Evolutionary conservation across 1,140 invertebrate species (phyloP), one percentile per base, ranked within the genome.

Genomic region (Apis laboriosa): DNA sequence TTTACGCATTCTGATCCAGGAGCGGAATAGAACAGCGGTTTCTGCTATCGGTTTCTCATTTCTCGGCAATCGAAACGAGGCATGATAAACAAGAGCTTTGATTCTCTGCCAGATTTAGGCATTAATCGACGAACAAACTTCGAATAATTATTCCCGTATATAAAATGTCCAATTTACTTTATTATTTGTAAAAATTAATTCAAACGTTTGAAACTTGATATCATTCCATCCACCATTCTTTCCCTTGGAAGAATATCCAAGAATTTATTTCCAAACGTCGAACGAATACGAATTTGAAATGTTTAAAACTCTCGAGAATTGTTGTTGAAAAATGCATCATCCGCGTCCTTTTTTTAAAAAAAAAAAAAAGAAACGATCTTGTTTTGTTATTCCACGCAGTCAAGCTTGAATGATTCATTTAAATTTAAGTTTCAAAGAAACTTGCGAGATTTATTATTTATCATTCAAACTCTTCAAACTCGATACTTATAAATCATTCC

Each of bases 371-470:
- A 34, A 34, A 34, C 1, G 34, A 43, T 80, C 72, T 55, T 58
- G 19, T 63, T 53, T 19, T 58, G 53, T 71, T 78, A 78, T 70
- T 70, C 66, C 55, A 58, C 43, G 24, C 77, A 51, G 55, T 5
- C 61, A 56, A 63, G 53, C 79, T 67, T 43, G 53, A 56, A 79
- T 56, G 72, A 80, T 80, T 80, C 79, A 66, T 75, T 80, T 67
- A 60, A 61, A 75, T 43, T 43, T 43, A 43, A 43, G 34, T 7
- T 43, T 43, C 34, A 7, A 43, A 43, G 34, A 7, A 34, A 64
- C 12, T 15, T 24, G 12, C 5, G 34, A 51, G 9, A 51, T 70
- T 12, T 34, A 34, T 43, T 43, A 43, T 43, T 43, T 43, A 7
- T 43, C 34, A 43, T 43, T 43, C 34, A 34, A 34, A 34, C 34